Evolutionary conservation across 2,113 vertebrate species (phyloP), one percentile per base, ranked within the genome.

Genomic region (Cyrtonyx montezumae): DNA sequence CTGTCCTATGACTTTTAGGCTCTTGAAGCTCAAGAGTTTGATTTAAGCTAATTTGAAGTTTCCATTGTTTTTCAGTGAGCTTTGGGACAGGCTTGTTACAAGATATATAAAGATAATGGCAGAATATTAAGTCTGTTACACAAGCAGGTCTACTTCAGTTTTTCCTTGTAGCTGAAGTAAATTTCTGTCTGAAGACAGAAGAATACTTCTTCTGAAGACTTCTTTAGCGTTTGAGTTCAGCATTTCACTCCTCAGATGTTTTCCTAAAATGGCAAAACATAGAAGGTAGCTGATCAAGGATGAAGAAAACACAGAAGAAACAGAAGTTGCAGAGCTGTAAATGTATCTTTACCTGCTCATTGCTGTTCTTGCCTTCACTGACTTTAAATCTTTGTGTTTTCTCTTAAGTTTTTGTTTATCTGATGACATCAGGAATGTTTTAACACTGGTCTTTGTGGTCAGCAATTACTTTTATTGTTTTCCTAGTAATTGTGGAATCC

Each of bases 401-500:
- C 21, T 71, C 1, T 71, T 71, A 48, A 87, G 71, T 37, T 53
- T 79, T 16, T 89, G 17, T 36, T 90, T 40, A 37, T 67, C 46
- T 56, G 46, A 1, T 70, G 43, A 36, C 8, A 76, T 78, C n/a
- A 32, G 23, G 48, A 43, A 5, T 1, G 0, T 79, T 95, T 89
- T 34, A 93, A 75, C 37, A n/a, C 28, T 77, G 75, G 4, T 79
- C 11, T 88, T 81, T 58, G 66, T 55, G 46, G 22, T 48, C 22
- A 37, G 20, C 49, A 81, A 61, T 85, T 21, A 63, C 12, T 88
- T 43, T 65, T 74, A 32, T 6, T 90, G 36, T 8, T 74, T 96
- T 94, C 36, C 40, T 96, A 99, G 99, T 95, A 92, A 96, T 98
- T 30, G 88, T 96, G 65, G 98, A 99, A 95, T 97, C 97, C 2